Base-by-base conservation (phyloP, 2,113 vertebrate genomes). In the Phyllostomus discolor region DNA sequence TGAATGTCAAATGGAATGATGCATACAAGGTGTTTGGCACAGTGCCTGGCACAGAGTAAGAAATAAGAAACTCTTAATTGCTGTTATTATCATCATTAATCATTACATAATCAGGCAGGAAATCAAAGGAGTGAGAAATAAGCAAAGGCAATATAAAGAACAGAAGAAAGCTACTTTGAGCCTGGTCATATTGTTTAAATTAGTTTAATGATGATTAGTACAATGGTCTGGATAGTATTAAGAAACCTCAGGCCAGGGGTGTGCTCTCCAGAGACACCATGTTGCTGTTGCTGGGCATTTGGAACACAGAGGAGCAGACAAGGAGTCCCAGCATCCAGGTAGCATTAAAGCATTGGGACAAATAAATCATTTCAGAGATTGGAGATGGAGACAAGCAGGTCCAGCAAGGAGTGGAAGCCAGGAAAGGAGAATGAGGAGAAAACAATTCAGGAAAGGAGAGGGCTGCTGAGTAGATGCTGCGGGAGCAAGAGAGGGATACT, bases 401-500 rank as follows among this genome's bases (percentile, higher is more conserved):
- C 22, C 1, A 0, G 10, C 22, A n/a, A 28, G 22, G 38, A 52
- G 26, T 4, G 20, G 67, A 0, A n/a, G 19, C 33, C 43, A 8
- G 20, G 7, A n/a, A 46, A 81, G 35, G 14, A 76, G 46, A 10
- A 38, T 4, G 7, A 41, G 73, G 48, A 50, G 41, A 28, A 62
- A 41, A 24, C 0, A 5, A 14, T n/a, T 78, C 33, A 46, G 28
- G 67, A 57, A 59, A 66, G 64, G 67, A 57, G 54, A 79, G 19
- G 24, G 48, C 28, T 2, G 4, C 5, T 12, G 10, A 2, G 9
- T 41, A 75, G 62, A n/a, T 3, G 0, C 9, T 41, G 1, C 2
- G 7, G 80, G 41, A 57, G 7, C 24, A 14, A 1, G 22, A 17
- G 28, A 35, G n/a, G 66, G 15, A 33, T 10, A 24, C 2, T 31